Conservation (phyloP, 1,140 invertebrate species). For the Macrobrachium nipponense region DNA sequence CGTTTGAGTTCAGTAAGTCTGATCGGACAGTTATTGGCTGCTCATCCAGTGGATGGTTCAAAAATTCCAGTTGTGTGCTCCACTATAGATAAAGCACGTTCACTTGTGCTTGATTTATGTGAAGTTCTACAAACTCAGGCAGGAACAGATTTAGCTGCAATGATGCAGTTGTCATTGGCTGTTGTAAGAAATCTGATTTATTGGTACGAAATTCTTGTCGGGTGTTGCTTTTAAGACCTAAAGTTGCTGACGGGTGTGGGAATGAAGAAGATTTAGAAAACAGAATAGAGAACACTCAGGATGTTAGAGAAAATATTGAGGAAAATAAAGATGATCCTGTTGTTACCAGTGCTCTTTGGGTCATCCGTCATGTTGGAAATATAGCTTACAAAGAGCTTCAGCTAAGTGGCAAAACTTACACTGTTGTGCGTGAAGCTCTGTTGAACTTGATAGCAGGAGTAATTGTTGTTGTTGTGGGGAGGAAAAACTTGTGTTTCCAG, state of each 20-base stretch:
- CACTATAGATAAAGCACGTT: slow-evolving; percentile 21
- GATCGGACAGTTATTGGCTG: slow-evolving; percentile 56
- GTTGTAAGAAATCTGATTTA: slow-evolving; percentile 63
- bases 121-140: slow-evolving; percentile 52
- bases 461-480: slow-evolving; percentile 40
- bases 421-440: slow-evolving; percentile 50
- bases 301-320: background rate
- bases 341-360: slow-evolving; percentile 53
- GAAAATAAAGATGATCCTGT: background rate
- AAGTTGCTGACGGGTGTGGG: background rate
- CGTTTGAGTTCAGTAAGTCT: slow-evolving; percentile 34
- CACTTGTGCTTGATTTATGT: slow-evolving; percentile 55
- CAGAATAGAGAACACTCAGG: background rate
- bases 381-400: slow-evolving; percentile 58
- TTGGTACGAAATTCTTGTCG: slow-evolving; percentile 54
- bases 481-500: slow-evolving; percentile 15
- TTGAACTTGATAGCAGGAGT: slow-evolving; percentile 64
- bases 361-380: slow-evolving; percentile 50
- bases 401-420: slow-evolving; percentile 35
- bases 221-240: slow-evolving; percentile 38
- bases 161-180: slow-evolving; percentile 51
- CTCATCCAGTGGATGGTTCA: slow-evolving; percentile 49
- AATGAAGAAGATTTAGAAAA: slow-evolving; percentile 10
- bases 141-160: slow-evolving; percentile 14
- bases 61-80: slow-evolving; percentile 30